Evolutionary conservation across 2,113 vertebrate species (phyloP).

Genomic region (Atractosteus spatula): DNA sequence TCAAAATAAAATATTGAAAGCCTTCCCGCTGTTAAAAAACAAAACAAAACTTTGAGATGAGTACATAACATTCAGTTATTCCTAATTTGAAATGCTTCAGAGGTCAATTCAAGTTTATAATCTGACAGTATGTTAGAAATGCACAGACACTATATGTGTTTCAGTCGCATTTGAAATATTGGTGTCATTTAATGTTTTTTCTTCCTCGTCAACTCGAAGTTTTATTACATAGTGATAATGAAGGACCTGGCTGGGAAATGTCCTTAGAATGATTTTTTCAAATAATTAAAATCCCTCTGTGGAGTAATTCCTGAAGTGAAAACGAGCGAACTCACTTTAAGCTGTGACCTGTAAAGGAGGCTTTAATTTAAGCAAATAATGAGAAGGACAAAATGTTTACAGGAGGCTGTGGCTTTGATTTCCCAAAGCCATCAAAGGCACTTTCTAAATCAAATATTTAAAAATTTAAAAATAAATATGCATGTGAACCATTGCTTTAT

Average conservation of each 20-base stretch:
- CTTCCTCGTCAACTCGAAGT: constrained; percentile 35
- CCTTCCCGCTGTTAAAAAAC: too few species aligned
- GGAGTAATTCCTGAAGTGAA: constrained; percentile 24
- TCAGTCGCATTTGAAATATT: constrained; percentile 44
- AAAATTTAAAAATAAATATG: too few species aligned
- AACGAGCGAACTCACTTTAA: constrained; percentile 7
- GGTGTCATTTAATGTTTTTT: constrained; percentile 46
- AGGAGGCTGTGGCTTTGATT: too few species aligned
- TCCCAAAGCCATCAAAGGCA: too few species aligned
- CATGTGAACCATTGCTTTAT: too few species aligned
- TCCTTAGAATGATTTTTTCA: constrained; percentile 33
- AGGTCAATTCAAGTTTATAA: background rate
- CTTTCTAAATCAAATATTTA: too few species aligned
- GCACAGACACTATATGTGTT: background rate
- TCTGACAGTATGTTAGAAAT: background rate
- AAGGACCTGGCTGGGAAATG: constrained; percentile 26
- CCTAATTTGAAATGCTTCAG: background rate
- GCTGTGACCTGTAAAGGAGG: background rate
- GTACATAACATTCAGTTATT: background rate
- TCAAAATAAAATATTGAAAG: too few species aligned
- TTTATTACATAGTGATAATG: constrained; percentile 23
- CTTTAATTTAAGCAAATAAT: constrained; percentile 20
- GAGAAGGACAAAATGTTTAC: too few species aligned
- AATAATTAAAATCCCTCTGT: constrained; percentile 15
- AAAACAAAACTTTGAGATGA: too few species aligned